These are phyloP conservation scores for Drosophila virilis DNA, from an alignment of 1,140 invertebrate species.

Conservation along the genomic window DNA sequence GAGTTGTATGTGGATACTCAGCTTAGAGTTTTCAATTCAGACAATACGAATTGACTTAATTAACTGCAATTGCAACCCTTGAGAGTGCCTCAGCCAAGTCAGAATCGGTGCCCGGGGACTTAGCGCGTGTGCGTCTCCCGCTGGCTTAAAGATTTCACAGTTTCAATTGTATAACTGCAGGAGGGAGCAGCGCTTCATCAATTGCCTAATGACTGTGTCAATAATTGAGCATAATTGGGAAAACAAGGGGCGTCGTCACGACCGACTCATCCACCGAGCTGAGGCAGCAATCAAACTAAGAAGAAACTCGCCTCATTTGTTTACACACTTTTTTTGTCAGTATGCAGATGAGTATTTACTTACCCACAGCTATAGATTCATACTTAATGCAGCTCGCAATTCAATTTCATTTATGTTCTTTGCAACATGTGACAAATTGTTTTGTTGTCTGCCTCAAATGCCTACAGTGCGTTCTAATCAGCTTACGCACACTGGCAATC, in stretches of 20 bases:
- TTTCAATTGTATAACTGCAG: conserved; percentile 44
- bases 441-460: conserved; percentile 8
- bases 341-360: background rate
- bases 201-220: conserved; percentile 68
- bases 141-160: conserved; percentile 50
- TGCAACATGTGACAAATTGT: conserved; percentile 36
- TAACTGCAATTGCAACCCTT: conserved; percentile 66
- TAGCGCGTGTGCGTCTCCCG: conserved; percentile 46
- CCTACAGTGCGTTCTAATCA: conserved; percentile 27
- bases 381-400: conserved; percentile 11
- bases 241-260: conserved; percentile 60
- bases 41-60: conserved; percentile 71
- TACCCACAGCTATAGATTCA: conserved; percentile 1
- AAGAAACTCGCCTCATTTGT: conserved; percentile 60
- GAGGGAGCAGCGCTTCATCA: conserved; percentile 29
- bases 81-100: background rate
- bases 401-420: conserved; percentile 39
- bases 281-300: background rate
- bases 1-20: conserved; percentile 13
- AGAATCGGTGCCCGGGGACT: conserved; percentile 11
- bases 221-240: conserved; percentile 80
- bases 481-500: conserved; percentile 9
- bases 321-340: conserved; percentile 62
- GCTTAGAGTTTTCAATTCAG: conserved; percentile 13
- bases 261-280: conserved; percentile 27